A percentile compares a stretch with the other conserved stretches of the same genome.
Evolutionary conservation across 2,113 vertebrate species (phyloP).

Genomic region (Cephalophus harveyi): DNA sequence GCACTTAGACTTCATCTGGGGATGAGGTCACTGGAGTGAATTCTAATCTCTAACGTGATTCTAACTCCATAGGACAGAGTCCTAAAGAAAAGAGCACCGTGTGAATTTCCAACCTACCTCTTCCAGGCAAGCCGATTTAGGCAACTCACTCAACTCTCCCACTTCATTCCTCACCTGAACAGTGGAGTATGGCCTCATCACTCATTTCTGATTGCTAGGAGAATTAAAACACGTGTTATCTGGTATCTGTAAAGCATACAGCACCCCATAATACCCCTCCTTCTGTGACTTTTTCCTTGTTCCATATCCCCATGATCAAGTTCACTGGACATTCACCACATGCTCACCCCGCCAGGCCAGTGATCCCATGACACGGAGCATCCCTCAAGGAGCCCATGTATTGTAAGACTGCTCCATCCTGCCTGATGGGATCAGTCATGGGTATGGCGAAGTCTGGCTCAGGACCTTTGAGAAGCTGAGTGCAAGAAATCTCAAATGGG

Average conservation of each 20-base stretch:
- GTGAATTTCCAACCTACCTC: not conserved
- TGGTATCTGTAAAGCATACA: rapidly evolving
- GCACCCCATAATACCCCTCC: not conserved
- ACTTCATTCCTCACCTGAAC: not conserved
- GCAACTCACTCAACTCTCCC: not conserved
- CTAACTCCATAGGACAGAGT: not conserved
- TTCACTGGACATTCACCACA: not conserved
- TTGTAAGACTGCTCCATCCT: not conserved
- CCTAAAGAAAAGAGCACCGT: not conserved
- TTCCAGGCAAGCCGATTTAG: not conserved
- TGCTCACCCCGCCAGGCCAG: not conserved
- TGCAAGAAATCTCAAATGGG: not conserved
- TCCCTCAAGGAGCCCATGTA: not conserved
- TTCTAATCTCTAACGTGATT: not conserved
- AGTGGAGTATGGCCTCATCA: no score
- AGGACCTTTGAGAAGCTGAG: not conserved
- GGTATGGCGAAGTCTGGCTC: not conserved
- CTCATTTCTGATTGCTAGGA: not conserved
- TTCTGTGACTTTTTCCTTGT: not conserved
- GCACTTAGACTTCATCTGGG: not conserved
- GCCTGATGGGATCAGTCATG: no score
- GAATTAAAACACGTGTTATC: not conserved
- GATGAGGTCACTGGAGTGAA: not conserved
- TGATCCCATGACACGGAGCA: rapidly evolving
- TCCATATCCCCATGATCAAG: not conserved